Evolutionary conservation across 2,113 vertebrate genomes (phyloP), one percentile per base, ranked within the genome.

Genomic region (Azemiops feae): DNA sequence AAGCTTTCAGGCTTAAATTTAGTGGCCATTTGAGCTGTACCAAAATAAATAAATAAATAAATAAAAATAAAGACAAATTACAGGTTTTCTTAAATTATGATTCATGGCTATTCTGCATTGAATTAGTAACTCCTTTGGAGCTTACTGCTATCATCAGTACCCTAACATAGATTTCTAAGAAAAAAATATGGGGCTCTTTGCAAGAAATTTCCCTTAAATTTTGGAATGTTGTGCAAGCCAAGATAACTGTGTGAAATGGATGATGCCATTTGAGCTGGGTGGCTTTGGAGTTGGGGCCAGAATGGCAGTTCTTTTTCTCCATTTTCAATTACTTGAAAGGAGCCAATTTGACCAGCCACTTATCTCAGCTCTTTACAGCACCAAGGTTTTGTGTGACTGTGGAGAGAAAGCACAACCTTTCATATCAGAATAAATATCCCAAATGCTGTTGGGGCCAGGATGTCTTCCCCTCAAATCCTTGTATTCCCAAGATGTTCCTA

Each of bases 1-100:
- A 93, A 91, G 91, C 88, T 93, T 85, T 92, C 89, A 92, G 69
- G 92, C 90, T 95, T 93, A 95, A 96, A 96, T 94, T 93, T 95
- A 92, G 90, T 92, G 47, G 96, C 95, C 94, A 94, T 94, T 92
- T 90, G 90, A 92, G 95, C 93, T 95, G 16, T 39, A 90, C 3
- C 30, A n/a, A 93, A 25, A 87, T 16, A 87, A 23, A 81, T 18
- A 12, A 23, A 9, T 30, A 30, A 25, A 23, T 25, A 50, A 52
- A 90, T 54, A 95, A 88, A 93, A 25, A 85, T 93, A 85, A 86
- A 27, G 18, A 92, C 52, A 53, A 69, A 54, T 92, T 85, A 45
- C 74, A 53, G 12, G 25, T 39, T 43, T 81, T 81, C 74, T 43
- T 81, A 22, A 81, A 22, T 81, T n/a, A 39, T 25, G 30, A 85